A percentile compares a stretch with the other conserved stretches of the same genome.
phyloP scores from a whole-genome alignment of 2,113 vertebrate genomes.

The Epinephelus lanceolatus region DNA sequence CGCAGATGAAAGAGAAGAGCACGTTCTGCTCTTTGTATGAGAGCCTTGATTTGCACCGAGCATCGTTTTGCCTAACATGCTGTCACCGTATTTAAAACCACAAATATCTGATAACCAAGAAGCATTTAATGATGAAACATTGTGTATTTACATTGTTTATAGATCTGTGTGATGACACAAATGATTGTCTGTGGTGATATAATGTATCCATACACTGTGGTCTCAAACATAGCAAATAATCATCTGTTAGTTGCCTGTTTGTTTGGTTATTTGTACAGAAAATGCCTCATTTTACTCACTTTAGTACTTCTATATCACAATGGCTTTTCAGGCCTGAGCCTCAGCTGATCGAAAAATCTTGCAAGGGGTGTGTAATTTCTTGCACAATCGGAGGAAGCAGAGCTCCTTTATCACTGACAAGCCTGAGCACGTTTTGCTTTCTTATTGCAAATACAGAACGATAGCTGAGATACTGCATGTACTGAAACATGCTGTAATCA shows the following conservation, averaged over 20 bases:
- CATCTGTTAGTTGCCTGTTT: not conserved
- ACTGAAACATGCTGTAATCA: slow-evolving; percentile 33
- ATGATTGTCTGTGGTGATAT: not conserved
- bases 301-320: not conserved
- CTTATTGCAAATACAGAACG: slow-evolving; percentile 34
- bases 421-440: slow-evolving; percentile 58
- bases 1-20: not conserved
- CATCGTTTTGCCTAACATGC: not conserved
- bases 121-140: slow-evolving; percentile 18
- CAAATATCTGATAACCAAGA: slow-evolving; percentile 6
- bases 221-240: not conserved
- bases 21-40: slow-evolving; percentile 4
- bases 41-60: not conserved
- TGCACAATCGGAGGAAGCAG: slow-evolving; percentile 76
- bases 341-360: slow-evolving; percentile 42
- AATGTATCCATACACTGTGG: not conserved
- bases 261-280: not conserved
- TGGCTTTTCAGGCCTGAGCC: slow-evolving; percentile 28
- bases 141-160: slow-evolving; percentile 5
- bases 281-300: not conserved
- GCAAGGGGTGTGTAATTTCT: slow-evolving; percentile 64
- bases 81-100: slow-evolving; percentile 15
- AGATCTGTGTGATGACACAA: not conserved
- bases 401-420: slow-evolving; percentile 72
- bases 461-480: slow-evolving; percentile 18